phyloP scores from a whole-genome alignment of 37 sponge, comb jelly and placozoan genomes.

The Tethya wilhelma region DNA sequence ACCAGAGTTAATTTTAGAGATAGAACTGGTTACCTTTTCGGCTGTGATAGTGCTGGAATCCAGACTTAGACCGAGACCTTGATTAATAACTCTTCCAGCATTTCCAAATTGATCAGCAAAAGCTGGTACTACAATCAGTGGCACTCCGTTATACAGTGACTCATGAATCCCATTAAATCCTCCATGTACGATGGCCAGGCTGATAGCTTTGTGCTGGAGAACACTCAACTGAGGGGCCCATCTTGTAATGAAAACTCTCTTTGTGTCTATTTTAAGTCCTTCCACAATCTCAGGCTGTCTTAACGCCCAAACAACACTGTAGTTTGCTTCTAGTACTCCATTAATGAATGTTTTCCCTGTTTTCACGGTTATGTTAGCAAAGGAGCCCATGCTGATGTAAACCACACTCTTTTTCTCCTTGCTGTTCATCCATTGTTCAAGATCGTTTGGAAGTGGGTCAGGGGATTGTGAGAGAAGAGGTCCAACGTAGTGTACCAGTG shows the following conservation, averaged over 20 bases:
- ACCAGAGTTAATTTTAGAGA: no score
- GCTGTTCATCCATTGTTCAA: conserved; percentile 37
- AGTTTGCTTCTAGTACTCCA: conserved; percentile 11
- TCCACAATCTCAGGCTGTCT: conserved; percentile 28
- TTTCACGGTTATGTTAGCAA: conserved; percentile 25
- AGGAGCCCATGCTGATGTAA: no score
- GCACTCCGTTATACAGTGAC: conserved; percentile 27
- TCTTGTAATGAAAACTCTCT: conserved; percentile 22
- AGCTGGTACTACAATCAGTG: not conserved
- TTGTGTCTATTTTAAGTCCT: conserved; percentile 9
- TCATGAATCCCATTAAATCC: conserved; percentile 56
- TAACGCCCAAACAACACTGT: conserved; percentile 48
- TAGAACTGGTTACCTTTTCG: conserved; percentile 1
- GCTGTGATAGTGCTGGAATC: not conserved
- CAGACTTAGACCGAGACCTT: not conserved
- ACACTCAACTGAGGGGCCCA: conserved; percentile 55
- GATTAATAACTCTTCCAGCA: not conserved
- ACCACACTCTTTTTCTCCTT: no score
- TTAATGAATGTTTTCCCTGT: conserved; percentile 38
- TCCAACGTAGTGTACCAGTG: conserved; percentile 29
- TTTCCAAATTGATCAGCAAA: not conserved
- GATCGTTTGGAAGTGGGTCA: conserved; percentile 4
- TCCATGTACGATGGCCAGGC: conserved; percentile 53
- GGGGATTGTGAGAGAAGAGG: conserved; percentile 18
- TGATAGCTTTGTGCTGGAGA: conserved; percentile 30